These are phyloP conservation scores for Himalopsyche kuldschensis DNA, from an alignment of 2,888 invertebrate genomes.

Conservation along the genomic window DNA sequence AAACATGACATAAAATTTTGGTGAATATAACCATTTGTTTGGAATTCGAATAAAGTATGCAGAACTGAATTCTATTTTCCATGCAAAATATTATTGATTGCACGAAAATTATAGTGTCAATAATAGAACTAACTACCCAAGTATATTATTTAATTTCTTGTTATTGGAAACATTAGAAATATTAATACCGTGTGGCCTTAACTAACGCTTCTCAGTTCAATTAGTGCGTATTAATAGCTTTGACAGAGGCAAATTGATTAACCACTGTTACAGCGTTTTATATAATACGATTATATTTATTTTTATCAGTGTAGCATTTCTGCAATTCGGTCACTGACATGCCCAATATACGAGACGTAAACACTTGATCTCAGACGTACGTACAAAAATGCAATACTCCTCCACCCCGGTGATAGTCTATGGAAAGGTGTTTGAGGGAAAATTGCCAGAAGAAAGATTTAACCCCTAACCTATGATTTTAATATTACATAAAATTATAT, in stretches of 20 bases:
- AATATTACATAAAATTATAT: not conserved
- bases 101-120: too few species aligned
- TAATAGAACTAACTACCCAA: too few species aligned
- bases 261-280: slow-evolving; percentile 10
- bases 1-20: too few species aligned
- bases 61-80: too few species aligned
- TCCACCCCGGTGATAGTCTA: not conserved
- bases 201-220: not conserved
- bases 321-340: slow-evolving; percentile 37
- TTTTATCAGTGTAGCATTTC: slow-evolving; percentile 33
- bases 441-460: not conserved
- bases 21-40: too few species aligned
- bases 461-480: not conserved
- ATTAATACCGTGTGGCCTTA: not conserved
- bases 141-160: too few species aligned
- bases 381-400: not conserved
- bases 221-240: not conserved
- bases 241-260: not conserved
- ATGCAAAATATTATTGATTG: too few species aligned
- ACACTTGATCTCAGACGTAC: slow-evolving; percentile 17
- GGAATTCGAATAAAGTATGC: too few species aligned
- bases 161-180: too few species aligned
- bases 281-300: slow-evolving; percentile 27
- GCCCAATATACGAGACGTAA: slow-evolving; percentile 22
- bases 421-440: not conserved